phyloP scores from a whole-genome alignment of 92 coral and sea anemone species.

The Parazoanthus atlanticus region DNA sequence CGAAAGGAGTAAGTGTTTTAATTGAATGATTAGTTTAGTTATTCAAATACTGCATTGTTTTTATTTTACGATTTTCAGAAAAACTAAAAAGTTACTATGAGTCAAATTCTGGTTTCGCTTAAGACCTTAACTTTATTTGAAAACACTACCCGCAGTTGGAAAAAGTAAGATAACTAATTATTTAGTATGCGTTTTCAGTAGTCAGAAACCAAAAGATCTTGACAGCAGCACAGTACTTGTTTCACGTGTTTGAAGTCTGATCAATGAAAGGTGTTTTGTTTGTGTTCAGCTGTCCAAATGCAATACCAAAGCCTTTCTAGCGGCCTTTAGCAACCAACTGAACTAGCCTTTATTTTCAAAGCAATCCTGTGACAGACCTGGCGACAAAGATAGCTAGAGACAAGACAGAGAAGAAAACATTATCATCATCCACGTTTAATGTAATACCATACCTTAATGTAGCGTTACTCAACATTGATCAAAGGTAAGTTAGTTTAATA shows the following conservation, averaged over 20 bases:
- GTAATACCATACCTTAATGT: not conserved
- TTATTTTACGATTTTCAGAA: not conserved
- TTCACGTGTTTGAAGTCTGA: not conserved
- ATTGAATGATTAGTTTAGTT: not conserved
- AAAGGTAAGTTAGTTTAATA: constrained; percentile 4
- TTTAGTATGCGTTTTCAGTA: too few relatives aligned
- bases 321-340: not conserved
- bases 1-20: not conserved
- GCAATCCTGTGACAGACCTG: not conserved
- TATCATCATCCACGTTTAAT: not conserved
- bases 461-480: not conserved
- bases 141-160: not conserved
- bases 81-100: too few relatives aligned
- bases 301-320: too few relatives aligned
- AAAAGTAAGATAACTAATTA: not conserved
- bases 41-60: not conserved
- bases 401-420: not conserved
- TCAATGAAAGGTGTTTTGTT: not conserved
- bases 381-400: constrained; percentile 8
- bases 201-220: not conserved
- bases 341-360: not conserved
- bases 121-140: too few relatives aligned
- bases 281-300: not conserved
- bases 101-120: too few relatives aligned
- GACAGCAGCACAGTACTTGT: not conserved